Conservation (phyloP, 2,888 invertebrate species). For the Campoplex capitator region DNA sequence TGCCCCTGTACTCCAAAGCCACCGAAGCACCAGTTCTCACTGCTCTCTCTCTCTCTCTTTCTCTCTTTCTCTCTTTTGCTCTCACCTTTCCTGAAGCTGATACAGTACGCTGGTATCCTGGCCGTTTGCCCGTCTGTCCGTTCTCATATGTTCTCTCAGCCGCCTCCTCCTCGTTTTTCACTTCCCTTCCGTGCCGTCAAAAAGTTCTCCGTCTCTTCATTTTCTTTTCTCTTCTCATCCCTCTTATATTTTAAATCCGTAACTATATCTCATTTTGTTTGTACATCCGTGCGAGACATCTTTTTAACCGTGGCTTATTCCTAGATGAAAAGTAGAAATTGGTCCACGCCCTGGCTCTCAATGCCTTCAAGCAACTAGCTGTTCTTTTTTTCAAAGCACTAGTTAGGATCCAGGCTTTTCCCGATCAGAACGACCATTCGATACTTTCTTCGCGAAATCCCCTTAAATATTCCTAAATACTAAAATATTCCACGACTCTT, state of each 20-base stretch:
- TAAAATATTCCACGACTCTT: conserved; percentile 2
- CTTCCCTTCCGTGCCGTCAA: conserved; percentile 19
- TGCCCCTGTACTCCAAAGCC: conserved; percentile 70
- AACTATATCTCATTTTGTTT: conserved; percentile 24
- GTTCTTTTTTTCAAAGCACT: background rate
- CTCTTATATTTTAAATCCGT: conserved; percentile 13
- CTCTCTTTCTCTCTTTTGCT: conserved; percentile 30
- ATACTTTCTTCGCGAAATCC: background rate
- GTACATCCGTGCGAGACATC: conserved; percentile 33
- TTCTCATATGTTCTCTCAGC: conserved; percentile 67
- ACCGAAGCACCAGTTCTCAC: conserved; percentile 54
- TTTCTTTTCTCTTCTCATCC: conserved; percentile 26
- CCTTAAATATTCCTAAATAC: background rate
- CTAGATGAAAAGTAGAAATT: background rate
- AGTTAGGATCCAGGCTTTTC: background rate
- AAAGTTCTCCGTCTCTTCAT: conserved; percentile 22
- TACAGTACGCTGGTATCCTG: conserved; percentile 73
- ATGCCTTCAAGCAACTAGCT: background rate
- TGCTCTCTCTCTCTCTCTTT: conserved; percentile 43
- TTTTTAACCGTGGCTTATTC: conserved; percentile 33
- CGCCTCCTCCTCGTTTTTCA: conserved; percentile 26
- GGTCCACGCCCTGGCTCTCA: background rate
- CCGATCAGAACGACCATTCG: background rate
- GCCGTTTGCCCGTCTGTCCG: conserved; percentile 79
- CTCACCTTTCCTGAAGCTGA: conserved; percentile 68